Percentiles rank a stretch among this genome's conserved stretches.
These are phyloP conservation scores for Holacanthus passer DNA, from an alignment of 2,113 vertebrate species.

Conservation along the genomic window DNA sequence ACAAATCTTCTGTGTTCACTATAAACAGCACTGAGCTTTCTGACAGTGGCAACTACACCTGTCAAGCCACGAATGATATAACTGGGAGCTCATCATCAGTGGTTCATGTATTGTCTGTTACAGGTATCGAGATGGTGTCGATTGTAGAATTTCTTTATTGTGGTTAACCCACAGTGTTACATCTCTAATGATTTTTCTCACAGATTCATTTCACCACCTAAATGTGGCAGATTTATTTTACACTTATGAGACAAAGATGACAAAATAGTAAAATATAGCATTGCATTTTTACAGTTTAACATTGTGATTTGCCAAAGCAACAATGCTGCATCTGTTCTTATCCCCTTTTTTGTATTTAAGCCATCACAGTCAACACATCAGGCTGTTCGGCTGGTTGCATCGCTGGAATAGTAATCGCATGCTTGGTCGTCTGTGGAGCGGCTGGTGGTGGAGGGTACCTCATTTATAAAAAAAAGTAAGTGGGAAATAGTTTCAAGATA, in stretches of 20 bases:
- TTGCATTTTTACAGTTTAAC: too few relatives aligned
- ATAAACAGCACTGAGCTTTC: neutral
- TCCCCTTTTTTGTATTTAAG: neutral
- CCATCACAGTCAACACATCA: rapidly evolving
- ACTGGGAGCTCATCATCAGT: conserved; percentile 16
- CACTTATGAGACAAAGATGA: too few relatives aligned
- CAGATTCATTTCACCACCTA: too few relatives aligned
- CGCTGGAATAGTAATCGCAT: conserved; percentile 50
- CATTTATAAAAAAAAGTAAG: conserved; percentile 52
- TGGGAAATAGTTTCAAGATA: neutral
- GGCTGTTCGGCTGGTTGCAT: conserved; percentile 37
- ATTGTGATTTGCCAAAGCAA: too few relatives aligned
- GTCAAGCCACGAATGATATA: conserved; percentile 23
- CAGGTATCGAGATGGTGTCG: neutral
- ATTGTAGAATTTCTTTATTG: neutral
- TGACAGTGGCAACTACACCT: conserved; percentile 64
- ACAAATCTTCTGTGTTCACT: conserved; percentile 2
- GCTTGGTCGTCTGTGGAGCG: neutral
- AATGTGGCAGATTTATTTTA: too few relatives aligned
- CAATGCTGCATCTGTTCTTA: too few relatives aligned
- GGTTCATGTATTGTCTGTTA: conserved; percentile 6
- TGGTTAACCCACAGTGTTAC: neutral
- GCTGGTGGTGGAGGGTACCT: conserved; percentile 4
- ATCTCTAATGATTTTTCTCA: neutral
- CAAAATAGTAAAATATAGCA: too few relatives aligned